Evolutionary conservation across 2,888 invertebrate genomes (phyloP).

Genomic region (Chaetogeoica ovagalla): DNA sequence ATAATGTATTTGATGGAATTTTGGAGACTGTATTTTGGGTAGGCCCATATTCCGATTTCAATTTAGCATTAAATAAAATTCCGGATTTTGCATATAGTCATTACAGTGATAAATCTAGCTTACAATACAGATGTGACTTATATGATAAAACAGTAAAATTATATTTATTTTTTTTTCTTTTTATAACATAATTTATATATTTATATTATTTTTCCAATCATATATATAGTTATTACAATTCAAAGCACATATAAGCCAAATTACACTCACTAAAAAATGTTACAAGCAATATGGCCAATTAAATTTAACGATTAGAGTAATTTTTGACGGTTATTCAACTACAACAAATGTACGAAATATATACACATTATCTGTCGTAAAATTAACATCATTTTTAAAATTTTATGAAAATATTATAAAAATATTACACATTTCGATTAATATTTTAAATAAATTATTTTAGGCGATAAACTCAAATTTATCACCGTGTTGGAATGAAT

Average conservation of each 20-base stretch:
- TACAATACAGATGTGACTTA: conserved; percentile 11
- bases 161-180: background rate
- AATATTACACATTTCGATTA: background rate
- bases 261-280: conserved; percentile 23
- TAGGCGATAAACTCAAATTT: conserved; percentile 15
- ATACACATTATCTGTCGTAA: background rate
- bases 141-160: conserved; percentile 27
- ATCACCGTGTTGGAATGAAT: conserved; percentile 22
- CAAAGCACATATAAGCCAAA: conserved; percentile 37
- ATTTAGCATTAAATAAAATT: background rate
- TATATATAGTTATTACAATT: conserved; percentile 19
- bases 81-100: background rate
- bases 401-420: no score
- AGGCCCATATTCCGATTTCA: conserved; percentile 26
- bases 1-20: conserved; percentile 38
- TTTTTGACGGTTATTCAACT: conserved; percentile 23
- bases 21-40: conserved; percentile 38
- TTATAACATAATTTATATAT: background rate
- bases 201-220: background rate
- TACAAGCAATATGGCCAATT: conserved; percentile 15
- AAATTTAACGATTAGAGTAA: conserved; percentile 36
- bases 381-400: background rate
- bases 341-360: conserved; percentile 19
- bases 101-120: background rate
- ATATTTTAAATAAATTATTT: background rate